These are phyloP conservation scores for Chelon auratus DNA, from an alignment of 2,797 vertebrate genomes.

Conservation along the genomic window DNA sequence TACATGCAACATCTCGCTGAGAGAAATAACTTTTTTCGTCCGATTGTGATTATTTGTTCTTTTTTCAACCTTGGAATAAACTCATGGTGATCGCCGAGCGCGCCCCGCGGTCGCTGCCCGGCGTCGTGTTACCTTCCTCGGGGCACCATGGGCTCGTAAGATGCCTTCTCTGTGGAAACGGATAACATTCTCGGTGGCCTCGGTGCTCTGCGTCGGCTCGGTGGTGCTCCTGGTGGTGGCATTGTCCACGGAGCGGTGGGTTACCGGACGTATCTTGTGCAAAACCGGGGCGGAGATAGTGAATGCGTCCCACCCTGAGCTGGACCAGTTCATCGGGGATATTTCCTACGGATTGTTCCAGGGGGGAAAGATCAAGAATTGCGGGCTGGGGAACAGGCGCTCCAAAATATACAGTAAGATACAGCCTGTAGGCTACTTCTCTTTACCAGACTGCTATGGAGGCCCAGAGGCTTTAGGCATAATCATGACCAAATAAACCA, in stretches of 20 bases:
- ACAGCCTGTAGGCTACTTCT: not conserved
- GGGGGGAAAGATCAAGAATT: constrained; percentile 92
- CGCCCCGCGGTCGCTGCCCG: constrained; percentile 44
- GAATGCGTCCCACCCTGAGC: constrained; percentile 92
- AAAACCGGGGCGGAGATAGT: constrained; percentile 95
- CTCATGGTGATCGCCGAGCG: constrained; percentile 65
- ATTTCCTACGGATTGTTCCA: constrained; percentile 94
- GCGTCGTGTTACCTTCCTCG: constrained; percentile 53
- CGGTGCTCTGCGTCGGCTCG: constrained; percentile 88
- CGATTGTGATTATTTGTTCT: constrained; percentile 20
- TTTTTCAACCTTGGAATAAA: constrained; percentile 4
- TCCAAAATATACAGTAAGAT: constrained; percentile 93
- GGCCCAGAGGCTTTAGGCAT: not conserved
- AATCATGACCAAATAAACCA: no score
- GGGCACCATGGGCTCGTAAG: constrained; percentile 79
- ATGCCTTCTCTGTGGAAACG: constrained; percentile 94
- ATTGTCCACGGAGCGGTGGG: constrained; percentile 91
- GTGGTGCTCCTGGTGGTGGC: constrained; percentile 88
- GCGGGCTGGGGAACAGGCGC: constrained; percentile 89
- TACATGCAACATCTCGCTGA: constrained; percentile 1
- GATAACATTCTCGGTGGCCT: constrained; percentile 88
- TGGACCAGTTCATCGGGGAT: constrained; percentile 92
- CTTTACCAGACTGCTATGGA: not conserved
- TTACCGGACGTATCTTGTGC: constrained; percentile 91
- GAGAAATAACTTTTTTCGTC: no score